Conservation (phyloP, 1,140 invertebrate genomes). For the Aphis gossypii region DNA sequence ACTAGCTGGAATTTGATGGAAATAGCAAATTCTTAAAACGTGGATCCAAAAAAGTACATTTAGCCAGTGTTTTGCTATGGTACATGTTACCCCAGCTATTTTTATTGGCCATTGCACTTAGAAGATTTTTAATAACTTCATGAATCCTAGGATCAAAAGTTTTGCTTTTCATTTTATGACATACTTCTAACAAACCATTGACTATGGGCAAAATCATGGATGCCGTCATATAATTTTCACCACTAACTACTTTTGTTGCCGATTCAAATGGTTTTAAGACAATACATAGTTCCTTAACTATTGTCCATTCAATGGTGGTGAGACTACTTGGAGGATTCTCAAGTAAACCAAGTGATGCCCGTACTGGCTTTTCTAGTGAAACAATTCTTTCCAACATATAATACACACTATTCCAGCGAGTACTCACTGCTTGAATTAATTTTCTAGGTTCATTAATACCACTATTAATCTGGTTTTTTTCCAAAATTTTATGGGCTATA, state of each 20-base stretch:
- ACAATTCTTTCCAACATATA: neutral
- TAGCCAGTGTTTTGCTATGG: neutral
- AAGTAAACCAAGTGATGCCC: neutral
- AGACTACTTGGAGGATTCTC: neutral
- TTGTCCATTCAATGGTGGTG: too few species aligned
- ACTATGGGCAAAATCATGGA: neutral
- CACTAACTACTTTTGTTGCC: neutral
- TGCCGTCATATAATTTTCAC: neutral
- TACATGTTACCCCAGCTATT: constrained; percentile 10
- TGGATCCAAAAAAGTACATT: constrained; percentile 35
- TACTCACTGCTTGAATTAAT: neutral
- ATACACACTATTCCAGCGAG: neutral
- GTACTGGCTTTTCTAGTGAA: neutral
- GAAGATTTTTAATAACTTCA: neutral
- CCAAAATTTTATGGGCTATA: neutral
- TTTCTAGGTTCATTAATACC: neutral
- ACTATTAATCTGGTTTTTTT: neutral
- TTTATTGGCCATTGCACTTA: neutral
- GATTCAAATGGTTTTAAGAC: too few species aligned
- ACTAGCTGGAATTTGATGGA: neutral
- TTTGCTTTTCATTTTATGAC: neutral
- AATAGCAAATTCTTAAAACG: neutral
- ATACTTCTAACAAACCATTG: neutral
- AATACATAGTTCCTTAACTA: too few species aligned
- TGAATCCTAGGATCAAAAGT: neutral